Percentiles rank a stretch among this genome's conserved stretches.
Evolutionary conservation across 2,113 vertebrate genomes (phyloP).

Genomic region (Excalfactoria chinensis): DNA sequence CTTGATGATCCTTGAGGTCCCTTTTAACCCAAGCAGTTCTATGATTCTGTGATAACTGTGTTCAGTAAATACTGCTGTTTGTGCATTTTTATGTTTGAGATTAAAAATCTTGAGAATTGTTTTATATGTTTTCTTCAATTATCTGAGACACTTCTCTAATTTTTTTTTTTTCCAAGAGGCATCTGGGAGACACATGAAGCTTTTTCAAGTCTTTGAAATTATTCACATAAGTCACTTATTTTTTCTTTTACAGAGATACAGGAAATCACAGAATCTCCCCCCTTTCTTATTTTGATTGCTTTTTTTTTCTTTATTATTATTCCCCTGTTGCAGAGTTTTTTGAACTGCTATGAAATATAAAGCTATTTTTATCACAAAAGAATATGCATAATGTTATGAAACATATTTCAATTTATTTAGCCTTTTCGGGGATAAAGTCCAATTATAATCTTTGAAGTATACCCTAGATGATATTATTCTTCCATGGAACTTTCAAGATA

Average conservation of each 20-base stretch:
- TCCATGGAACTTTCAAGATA: slow-evolving; percentile 61
- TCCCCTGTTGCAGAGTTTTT: slow-evolving; percentile 61
- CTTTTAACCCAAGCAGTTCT: no score
- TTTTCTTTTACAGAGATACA: slow-evolving; percentile 54
- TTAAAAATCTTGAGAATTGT: background rate
- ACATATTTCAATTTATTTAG: slow-evolving; percentile 76
- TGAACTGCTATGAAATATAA: slow-evolving; percentile 53
- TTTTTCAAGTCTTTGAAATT: slow-evolving; percentile 72
- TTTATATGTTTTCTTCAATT: slow-evolving; percentile 10
- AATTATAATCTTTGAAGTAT: slow-evolving; percentile 73
- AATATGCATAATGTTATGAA: slow-evolving; percentile 72
- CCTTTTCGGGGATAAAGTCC: slow-evolving; percentile 72
- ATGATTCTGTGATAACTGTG: background rate
- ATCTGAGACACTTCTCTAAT: slow-evolving; percentile 46
- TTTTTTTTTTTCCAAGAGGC: background rate
- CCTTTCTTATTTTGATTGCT: slow-evolving; percentile 68
- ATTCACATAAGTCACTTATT: slow-evolving; percentile 67
- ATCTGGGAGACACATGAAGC: slow-evolving; percentile 35
- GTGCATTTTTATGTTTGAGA: slow-evolving; percentile 14
- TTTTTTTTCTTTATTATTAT: slow-evolving; percentile 69
- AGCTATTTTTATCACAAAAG: slow-evolving; percentile 75
- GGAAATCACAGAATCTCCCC: slow-evolving; percentile 20
- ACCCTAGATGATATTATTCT: slow-evolving; percentile 52
- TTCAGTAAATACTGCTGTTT: slow-evolving; percentile 63
- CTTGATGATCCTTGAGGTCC: no score